Conservation (phyloP, 2,797 vertebrate species). For the Botia kubotai region DNA sequence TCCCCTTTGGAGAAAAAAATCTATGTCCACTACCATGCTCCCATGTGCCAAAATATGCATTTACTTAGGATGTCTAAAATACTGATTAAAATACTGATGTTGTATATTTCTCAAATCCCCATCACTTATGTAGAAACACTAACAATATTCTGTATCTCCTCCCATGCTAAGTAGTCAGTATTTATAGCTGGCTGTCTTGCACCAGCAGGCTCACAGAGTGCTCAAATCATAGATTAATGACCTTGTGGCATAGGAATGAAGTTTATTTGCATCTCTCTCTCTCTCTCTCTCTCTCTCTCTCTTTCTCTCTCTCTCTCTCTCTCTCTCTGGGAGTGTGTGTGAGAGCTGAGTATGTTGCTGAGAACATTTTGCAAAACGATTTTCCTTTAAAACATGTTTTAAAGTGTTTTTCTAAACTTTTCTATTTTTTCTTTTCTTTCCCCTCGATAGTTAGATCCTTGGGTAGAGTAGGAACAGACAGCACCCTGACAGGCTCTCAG, state of each 20-base stretch:
- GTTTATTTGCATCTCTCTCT: slow-evolving; percentile 34
- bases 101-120: slow-evolving; percentile 14
- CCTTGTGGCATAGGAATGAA: slow-evolving; percentile 43
- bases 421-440: too few species aligned
- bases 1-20: background rate
- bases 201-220: slow-evolving; percentile 40
- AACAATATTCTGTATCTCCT: slow-evolving; percentile 21
- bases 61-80: slow-evolving; percentile 17
- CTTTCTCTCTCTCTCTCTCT: background rate
- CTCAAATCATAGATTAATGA: slow-evolving; percentile 49
- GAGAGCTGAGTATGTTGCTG: too few species aligned
- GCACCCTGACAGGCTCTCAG: too few species aligned
- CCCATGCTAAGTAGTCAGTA: slow-evolving; percentile 46
- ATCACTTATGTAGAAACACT: slow-evolving; percentile 1
- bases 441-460: too few species aligned
- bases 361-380: too few species aligned
- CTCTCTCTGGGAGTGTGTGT: too few species aligned
- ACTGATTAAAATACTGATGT: slow-evolving; percentile 17
- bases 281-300: background rate
- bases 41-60: background rate
- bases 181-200: slow-evolving; percentile 46
- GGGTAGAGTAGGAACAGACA: too few species aligned
- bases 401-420: too few species aligned
- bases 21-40: background rate
- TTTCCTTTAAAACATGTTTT: too few species aligned